Evolutionary conservation across 2,113 vertebrate species (phyloP), one percentile per base, ranked within the genome.

Genomic region (Nothoprocta pentlandii): DNA sequence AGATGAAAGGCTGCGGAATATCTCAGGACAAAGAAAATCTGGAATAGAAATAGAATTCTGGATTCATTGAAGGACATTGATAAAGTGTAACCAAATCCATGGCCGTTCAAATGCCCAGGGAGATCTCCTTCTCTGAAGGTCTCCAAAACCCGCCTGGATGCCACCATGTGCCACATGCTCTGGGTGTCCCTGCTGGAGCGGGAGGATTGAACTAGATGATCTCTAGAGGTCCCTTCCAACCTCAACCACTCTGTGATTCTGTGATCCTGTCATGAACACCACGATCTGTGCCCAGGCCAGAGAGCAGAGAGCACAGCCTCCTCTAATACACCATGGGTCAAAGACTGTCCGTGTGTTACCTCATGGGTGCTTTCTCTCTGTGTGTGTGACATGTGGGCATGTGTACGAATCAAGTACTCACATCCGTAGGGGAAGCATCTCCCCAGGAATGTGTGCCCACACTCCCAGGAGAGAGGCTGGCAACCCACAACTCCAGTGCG

Each of bases 281-380:
- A 23, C 0, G 2, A 42, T 14, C 11, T 90, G 26, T 25, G 6
- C 15, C 53, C 20, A 41, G 67, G 28, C 63, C 23, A 22, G 25
- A 15, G 20, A 46, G 34, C 0, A 1, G 25, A 15, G 20, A 46
- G 34, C 0, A 1, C 23, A 74, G 41, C 12, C 10, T 34, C 22
- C 46, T 9, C 3, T 39, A 36, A 28, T 23, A 63, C 25, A 46
- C 67, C 28, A 14, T 10, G 41, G 20, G 67, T 32, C 62, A 16
- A 26, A 6, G 6, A 3, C 6, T 9, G 28, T 8, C 36, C 0
- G 0, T 8, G 2, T 42, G 28, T 80, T 14, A 12, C 5, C 8
- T 80, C 8, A 51, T 53, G 17, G 17, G 4, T 13, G 15, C 41
- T 80, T 80, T 73, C 41, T 44, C 25, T 46, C 15, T 4, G 1